phyloP scores from a whole-genome alignment of 2,797 vertebrate genomes.

The Sebastes taczanowskii region DNA sequence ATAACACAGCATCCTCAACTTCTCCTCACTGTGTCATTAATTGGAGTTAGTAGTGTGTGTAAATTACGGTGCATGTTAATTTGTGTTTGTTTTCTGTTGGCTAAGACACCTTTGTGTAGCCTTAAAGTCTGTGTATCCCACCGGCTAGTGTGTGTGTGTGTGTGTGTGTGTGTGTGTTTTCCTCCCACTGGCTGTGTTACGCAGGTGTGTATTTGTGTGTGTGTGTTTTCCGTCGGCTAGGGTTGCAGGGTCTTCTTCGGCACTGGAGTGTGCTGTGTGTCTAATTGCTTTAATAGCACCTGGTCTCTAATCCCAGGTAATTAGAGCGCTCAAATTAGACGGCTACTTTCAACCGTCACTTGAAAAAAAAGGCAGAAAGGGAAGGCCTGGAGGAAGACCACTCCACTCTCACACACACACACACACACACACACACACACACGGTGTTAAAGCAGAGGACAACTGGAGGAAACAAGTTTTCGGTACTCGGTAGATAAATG shows the following conservation, averaged over 20 bases:
- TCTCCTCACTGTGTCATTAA: background rate
- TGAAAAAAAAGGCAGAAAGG: slow-evolving; percentile 79
- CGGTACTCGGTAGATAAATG: background rate
- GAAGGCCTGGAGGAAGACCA: slow-evolving; percentile 77
- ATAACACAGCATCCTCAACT: background rate
- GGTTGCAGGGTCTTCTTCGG: slow-evolving; percentile 55
- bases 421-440: background rate
- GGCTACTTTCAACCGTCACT: slow-evolving; percentile 83
- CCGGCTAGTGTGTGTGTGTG: slow-evolving; percentile 4
- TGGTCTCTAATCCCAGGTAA: slow-evolving; percentile 85
- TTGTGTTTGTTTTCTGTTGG: slow-evolving; percentile 9
- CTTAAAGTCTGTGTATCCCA: slow-evolving; percentile 23
- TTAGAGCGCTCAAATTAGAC: slow-evolving; percentile 84
- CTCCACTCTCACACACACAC: slow-evolving; percentile 42
- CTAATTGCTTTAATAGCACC: slow-evolving; percentile 88
- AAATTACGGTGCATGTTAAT: background rate
- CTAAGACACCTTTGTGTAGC: slow-evolving; percentile 3
- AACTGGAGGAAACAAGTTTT: slow-evolving; percentile 32
- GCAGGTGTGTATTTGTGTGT: slow-evolving; percentile 30
- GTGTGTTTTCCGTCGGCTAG: slow-evolving; percentile 59
- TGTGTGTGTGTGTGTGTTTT: background rate
- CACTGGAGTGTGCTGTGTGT: slow-evolving; percentile 79
- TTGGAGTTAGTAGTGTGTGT: background rate
- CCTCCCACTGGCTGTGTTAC: slow-evolving; percentile 23
- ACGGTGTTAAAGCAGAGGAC: background rate